Base-by-base conservation (phyloP, 1,140 invertebrate species). In the Pygmarrhopalites habei region DNA sequence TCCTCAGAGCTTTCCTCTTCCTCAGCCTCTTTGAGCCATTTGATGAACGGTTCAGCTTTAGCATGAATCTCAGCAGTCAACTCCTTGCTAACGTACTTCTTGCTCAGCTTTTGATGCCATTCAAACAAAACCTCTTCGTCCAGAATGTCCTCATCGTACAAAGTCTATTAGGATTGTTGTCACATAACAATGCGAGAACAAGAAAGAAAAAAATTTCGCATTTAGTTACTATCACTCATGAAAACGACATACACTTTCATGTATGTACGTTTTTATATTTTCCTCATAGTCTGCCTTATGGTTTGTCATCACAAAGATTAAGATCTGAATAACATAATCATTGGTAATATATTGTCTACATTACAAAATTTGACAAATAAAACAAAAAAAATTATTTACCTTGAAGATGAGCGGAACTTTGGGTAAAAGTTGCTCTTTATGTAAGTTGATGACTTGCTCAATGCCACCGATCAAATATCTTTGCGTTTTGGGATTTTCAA, bases 11-110 rank as follows among this genome's bases (percentile, higher is more conserved):
- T 83, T 57, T 89, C 86, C 75, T 96, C 92, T 75, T 95, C 93
- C 72, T 98, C 93, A 59, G 96, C 95, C 78, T 98, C 91, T 75
- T 92, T 85, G 46, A 99, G 82, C 96, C 96, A 99, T 71, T 87
- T 92, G 12, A 99, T 83, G 77, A 99, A 96, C 41, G 92, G 92
- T 72, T 87, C 83, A 49, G 92, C 94, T 72, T 91, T 88, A 43
- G 86, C 84, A 68, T 94, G 90, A 75, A 99, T 95, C 73, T 98
- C 92, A 62, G 89, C 85, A 56, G 87, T 87, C 58, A 97, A 76
- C 72, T 96, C 90, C 73, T 92, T 93, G 5, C 85, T 82, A 5
- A 96, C 92, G 77, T 94, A 95, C 76, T 96, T 97, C 77, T 92
- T 94, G 61, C 89, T 88, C 61, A 86, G 89, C 80, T 98, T 98